These are phyloP conservation scores for Chaetops frenatus DNA, from an alignment of 2,113 vertebrate species.

Conservation along the genomic window DNA sequence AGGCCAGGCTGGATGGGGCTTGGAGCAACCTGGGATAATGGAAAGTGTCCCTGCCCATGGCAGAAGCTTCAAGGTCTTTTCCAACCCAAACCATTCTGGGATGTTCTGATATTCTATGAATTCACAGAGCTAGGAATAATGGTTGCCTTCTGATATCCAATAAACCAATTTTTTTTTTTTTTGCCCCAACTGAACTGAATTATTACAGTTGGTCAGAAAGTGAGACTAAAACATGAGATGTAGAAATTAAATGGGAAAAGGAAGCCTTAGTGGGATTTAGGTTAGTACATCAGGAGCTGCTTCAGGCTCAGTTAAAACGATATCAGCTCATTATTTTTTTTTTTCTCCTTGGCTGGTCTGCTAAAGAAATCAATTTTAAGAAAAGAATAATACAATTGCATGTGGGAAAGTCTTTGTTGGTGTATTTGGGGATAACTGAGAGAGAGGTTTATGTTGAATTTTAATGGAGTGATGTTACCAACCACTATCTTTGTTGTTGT, in stretches of 20 bases:
- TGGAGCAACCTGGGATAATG: accelerated
- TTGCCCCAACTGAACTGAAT: background rate
- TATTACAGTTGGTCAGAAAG: background rate
- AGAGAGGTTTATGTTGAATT: background rate
- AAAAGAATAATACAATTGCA: background rate
- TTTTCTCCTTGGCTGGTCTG: background rate
- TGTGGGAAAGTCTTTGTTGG: background rate
- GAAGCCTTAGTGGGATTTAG: background rate
- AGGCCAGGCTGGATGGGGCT: accelerated
- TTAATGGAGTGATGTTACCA: background rate
- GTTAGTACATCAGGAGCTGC: background rate
- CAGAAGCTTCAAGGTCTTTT: background rate
- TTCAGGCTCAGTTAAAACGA: background rate
- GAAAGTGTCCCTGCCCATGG: background rate
- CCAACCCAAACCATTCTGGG: background rate
- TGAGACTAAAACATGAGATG: background rate
- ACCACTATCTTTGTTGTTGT: background rate
- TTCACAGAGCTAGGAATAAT: background rate
- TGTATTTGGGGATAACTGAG: background rate
- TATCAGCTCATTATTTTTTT: background rate
- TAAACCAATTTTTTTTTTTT: background rate
- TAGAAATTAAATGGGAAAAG: background rate
- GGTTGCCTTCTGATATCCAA: background rate
- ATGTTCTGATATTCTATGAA: background rate
- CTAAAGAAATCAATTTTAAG: slow-evolving; percentile 2